A percentile compares a stretch with the other conserved stretches of the same genome.
Evolutionary conservation across 2,797 vertebrate genomes (phyloP).

Genomic region (Acrossocheilus wenchowensis): DNA sequence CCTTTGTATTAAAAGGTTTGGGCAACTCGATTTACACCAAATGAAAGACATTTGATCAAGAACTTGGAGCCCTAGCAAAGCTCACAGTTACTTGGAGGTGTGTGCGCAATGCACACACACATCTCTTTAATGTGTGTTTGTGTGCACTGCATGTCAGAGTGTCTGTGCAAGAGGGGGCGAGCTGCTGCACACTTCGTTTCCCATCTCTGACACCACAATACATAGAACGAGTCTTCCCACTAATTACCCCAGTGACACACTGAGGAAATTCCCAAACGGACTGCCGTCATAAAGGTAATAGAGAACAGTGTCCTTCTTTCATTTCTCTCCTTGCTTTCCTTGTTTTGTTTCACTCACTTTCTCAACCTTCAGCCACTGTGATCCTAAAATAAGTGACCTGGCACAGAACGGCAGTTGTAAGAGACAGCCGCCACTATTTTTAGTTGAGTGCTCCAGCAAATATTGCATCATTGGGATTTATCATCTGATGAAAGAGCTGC

Average conservation of each 20-base stretch:
- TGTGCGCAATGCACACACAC: neutral
- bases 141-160: conserved; percentile 52
- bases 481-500: conserved; percentile 3
- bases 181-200: conserved; percentile 59
- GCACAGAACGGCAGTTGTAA: neutral
- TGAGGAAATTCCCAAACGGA: conserved; percentile 77
- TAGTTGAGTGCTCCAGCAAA: neutral
- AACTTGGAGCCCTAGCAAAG: neutral
- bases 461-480: conserved; percentile 35
- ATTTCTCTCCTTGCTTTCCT: neutral
- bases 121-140: conserved; percentile 43
- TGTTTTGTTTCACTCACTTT: neutral
- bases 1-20: too few relatives aligned
- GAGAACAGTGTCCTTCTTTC: neutral
- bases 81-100: neutral
- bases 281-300: conserved; percentile 16
- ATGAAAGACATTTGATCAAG: neutral
- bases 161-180: conserved; percentile 35
- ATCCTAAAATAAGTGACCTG: neutral
- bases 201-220: conserved; percentile 59
- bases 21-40: too few relatives aligned
- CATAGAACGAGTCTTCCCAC: conserved; percentile 63
- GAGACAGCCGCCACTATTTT: conserved; percentile 25
- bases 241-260: conserved; percentile 65
- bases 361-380: neutral